Percentiles rank a stretch among this genome's conserved stretches.
phyloP scores from a whole-genome alignment of 2,113 vertebrate genomes.

The Eulemur rufifrons region DNA sequence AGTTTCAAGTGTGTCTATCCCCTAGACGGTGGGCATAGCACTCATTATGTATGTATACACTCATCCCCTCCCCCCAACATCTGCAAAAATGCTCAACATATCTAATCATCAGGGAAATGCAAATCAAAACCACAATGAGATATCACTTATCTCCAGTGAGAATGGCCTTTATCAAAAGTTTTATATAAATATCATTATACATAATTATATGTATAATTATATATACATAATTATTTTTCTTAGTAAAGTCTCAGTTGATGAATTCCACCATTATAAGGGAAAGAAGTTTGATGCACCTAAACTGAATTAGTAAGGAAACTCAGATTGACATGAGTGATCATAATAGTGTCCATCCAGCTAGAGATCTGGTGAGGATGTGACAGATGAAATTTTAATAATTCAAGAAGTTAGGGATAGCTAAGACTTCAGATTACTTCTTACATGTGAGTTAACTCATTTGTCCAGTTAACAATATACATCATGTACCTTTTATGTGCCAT shows the following conservation, averaged over 20 bases:
- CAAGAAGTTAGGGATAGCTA: neutral
- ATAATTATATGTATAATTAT: neutral
- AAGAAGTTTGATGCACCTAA: neutral
- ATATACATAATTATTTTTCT: constrained; percentile 11
- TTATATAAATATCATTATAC: constrained; percentile 3
- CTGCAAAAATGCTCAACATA: too few species aligned
- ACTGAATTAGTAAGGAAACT: constrained; percentile 7
- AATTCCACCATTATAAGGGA: neutral
- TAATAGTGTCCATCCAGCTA: neutral
- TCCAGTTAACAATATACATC: neutral
- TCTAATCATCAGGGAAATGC: too few species aligned
- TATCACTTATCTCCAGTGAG: too few species aligned
- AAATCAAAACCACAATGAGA: too few species aligned
- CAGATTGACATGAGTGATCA: neutral
- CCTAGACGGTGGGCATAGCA: too few species aligned
- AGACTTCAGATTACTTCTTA: neutral
- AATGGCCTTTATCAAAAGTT: neutral
- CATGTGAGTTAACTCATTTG: neutral
- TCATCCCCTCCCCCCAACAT: too few species aligned
- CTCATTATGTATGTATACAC: too few species aligned
- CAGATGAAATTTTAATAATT: neutral
- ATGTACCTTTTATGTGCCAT: neutral
- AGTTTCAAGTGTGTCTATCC: too few species aligned
- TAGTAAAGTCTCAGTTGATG: neutral
- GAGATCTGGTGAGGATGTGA: neutral